Percentiles rank a stretch among this genome's conserved stretches.
Evolutionary conservation across 2,113 vertebrate species (phyloP).

Genomic region (Cynopterus brachyotis): DNA sequence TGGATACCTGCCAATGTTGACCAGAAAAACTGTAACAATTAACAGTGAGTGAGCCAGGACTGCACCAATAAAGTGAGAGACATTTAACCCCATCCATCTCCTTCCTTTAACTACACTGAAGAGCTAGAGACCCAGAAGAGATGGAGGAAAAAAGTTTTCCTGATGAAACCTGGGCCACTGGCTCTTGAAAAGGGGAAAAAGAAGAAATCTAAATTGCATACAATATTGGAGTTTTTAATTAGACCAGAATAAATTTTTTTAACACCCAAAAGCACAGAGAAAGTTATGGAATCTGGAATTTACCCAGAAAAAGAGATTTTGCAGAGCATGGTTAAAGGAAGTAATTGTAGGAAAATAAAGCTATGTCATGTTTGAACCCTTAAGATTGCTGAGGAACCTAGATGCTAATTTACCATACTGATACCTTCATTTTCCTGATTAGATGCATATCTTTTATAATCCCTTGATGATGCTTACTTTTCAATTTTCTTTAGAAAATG

Average conservation of each 20-base stretch:
- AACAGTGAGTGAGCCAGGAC: background rate
- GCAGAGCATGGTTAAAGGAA: background rate
- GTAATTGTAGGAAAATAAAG: background rate
- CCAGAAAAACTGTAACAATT: background rate
- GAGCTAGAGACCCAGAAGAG: background rate
- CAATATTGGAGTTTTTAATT: slow-evolving; percentile 14
- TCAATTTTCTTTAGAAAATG: slow-evolving; percentile 50
- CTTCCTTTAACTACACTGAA: background rate
- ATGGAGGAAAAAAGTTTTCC: background rate
- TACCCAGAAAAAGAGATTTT: background rate
- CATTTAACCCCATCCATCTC: background rate
- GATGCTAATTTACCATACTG: background rate
- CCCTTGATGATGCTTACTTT: slow-evolving; percentile 7
- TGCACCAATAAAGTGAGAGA: background rate
- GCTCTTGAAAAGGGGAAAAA: background rate
- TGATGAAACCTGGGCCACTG: background rate
- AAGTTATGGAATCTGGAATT: slow-evolving; percentile 24
- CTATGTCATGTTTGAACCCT: background rate
- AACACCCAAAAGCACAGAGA: slow-evolving; percentile 33
- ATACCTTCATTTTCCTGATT: slow-evolving; percentile 24
- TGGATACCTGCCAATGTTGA: background rate
- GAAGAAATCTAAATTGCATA: background rate
- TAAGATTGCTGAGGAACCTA: background rate
- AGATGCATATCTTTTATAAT: background rate
- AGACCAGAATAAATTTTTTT: background rate